Percentiles rank a stretch among this genome's conserved stretches.
Evolutionary conservation across 2,888 invertebrate species (phyloP).

Genomic region (Lymantria dispar): DNA sequence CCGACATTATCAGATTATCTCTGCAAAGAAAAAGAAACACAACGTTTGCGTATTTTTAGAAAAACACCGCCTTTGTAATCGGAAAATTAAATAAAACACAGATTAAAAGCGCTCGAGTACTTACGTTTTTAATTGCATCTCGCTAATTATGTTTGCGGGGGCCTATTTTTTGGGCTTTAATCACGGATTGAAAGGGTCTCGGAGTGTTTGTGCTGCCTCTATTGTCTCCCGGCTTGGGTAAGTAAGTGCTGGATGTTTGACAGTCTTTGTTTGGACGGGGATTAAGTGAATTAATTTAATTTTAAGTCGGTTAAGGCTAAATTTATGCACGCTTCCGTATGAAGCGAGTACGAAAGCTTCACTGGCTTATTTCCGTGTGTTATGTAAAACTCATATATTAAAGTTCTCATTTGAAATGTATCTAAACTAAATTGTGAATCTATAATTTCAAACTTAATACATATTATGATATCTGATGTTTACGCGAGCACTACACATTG

Average conservation of each 20-base stretch:
- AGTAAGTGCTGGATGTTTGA: slow-evolving; percentile 15
- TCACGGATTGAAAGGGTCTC: slow-evolving; percentile 27
- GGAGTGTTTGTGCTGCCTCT: slow-evolving; percentile 23
- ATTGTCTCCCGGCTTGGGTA: slow-evolving; percentile 17
- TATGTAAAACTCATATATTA: neutral
- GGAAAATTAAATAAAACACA: slow-evolving; percentile 39
- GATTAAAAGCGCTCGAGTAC: slow-evolving; percentile 35
- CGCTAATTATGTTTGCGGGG: slow-evolving; percentile 32
- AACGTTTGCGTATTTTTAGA: slow-evolving; percentile 28
- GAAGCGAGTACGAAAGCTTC: slow-evolving; percentile 5
- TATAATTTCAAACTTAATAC: too few species aligned
- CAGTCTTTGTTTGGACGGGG: neutral
- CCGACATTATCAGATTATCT: slow-evolving; percentile 37
- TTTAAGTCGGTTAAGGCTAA: slow-evolving; percentile 3
- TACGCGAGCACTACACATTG: too few species aligned
- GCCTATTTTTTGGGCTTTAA: slow-evolving; percentile 28
- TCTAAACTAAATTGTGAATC: neutral
- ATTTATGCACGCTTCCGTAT: slow-evolving; percentile 6
- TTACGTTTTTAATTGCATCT: slow-evolving; percentile 35
- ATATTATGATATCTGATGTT: too few species aligned
- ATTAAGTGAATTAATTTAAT: slow-evolving; percentile 10
- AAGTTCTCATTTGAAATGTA: neutral
- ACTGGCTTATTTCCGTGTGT: neutral
- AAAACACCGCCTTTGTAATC: slow-evolving; percentile 33
- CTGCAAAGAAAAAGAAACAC: slow-evolving; percentile 21